Evolutionary conservation across 2,113 vertebrate genomes (phyloP).

Genomic region (Gnathonemus longibarbis): DNA sequence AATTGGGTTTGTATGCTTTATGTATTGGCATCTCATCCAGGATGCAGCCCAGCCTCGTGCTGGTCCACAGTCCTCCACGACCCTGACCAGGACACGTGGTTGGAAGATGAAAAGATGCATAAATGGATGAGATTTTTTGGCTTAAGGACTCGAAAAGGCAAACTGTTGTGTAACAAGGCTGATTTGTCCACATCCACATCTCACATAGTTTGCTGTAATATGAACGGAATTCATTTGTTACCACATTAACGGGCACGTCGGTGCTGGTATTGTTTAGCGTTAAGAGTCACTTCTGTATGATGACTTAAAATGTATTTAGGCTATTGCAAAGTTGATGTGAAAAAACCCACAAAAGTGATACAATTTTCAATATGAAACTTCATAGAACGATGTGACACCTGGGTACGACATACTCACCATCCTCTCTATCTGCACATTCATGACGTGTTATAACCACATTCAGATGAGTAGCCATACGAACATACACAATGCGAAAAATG

Average conservation of each 20-base stretch:
- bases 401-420: no score
- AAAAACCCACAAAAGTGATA: not conserved
- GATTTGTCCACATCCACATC: not conserved
- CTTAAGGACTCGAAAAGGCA: not conserved
- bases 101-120: not conserved
- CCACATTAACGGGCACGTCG: not conserved
- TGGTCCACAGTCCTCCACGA: not conserved
- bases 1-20: not conserved
- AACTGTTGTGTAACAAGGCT: not conserved
- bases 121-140: not conserved
- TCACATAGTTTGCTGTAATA: not conserved
- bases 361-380: not conserved
- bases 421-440: not conserved
- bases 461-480: not conserved
- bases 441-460: not conserved
- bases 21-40: not conserved
- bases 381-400: not conserved
- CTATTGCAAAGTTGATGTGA: not conserved
- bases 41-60: not conserved
- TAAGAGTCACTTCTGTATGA: not conserved
- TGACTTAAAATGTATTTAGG: not conserved
- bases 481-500: not conserved
- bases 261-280: not conserved
- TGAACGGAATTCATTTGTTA: not conserved
- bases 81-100: not conserved